These are phyloP conservation scores for Stictonetta naevosa DNA, from an alignment of 2,113 vertebrate genomes.

Conservation along the genomic window DNA sequence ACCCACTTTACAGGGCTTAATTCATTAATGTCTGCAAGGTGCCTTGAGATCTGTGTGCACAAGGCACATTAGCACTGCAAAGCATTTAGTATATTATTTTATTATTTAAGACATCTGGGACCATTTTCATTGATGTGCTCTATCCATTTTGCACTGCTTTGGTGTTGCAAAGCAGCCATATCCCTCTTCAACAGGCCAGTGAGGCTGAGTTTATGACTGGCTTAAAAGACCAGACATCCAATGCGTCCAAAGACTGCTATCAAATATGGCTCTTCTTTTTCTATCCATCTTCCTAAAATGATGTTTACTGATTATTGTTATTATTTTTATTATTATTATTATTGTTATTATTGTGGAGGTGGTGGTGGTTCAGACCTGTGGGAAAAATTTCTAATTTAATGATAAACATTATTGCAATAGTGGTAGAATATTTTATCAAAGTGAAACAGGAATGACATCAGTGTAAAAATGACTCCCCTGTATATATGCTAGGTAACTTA, in stretches of 20 bases:
- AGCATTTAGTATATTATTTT: conserved; percentile 74
- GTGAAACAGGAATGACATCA: neutral
- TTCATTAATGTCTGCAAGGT: conserved; percentile 70
- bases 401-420: neutral
- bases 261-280: neutral
- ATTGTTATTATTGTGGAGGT: no score
- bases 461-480: neutral
- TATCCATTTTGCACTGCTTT: conserved; percentile 66
- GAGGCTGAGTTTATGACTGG: conserved; percentile 41
- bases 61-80: conserved; percentile 64
- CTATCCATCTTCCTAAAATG: neutral
- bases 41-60: conserved; percentile 61
- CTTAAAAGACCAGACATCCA: conserved; percentile 3
- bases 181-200: conserved; percentile 28
- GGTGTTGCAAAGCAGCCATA: conserved; percentile 60
- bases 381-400: neutral
- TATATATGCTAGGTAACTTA: neutral
- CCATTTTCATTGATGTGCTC: conserved; percentile 61
- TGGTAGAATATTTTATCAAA: neutral
- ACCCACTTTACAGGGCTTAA: conserved; percentile 64
- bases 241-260: neutral
- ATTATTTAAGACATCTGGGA: conserved; percentile 74
- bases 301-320: neutral
- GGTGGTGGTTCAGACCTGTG: neutral
- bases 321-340: no score